Evolutionary conservation across 2,888 invertebrate genomes (phyloP).

Genomic region (Drosophila buzzatii): DNA sequence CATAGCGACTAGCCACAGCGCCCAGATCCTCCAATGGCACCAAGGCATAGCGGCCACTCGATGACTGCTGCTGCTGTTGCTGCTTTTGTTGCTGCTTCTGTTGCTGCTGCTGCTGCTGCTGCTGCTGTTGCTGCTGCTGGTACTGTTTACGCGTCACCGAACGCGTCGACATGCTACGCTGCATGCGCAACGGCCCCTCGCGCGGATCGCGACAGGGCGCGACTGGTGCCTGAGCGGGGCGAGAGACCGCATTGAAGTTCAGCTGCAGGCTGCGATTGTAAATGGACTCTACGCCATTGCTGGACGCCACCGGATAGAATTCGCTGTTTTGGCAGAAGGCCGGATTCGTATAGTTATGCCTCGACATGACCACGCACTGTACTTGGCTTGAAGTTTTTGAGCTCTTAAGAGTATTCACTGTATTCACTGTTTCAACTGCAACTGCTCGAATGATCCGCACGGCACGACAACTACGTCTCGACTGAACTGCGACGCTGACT

Average conservation of each 20-base stretch:
- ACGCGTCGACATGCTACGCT: slow-evolving; percentile 85
- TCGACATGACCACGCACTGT: slow-evolving; percentile 81
- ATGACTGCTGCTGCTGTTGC: slow-evolving; percentile 46
- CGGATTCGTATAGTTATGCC: slow-evolving; percentile 90
- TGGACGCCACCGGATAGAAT: slow-evolving; percentile 85
- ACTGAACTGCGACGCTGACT: slow-evolving; percentile 63
- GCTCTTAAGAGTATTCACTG: slow-evolving; percentile 19
- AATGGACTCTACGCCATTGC: slow-evolving; percentile 70
- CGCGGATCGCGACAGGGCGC: slow-evolving; percentile 68
- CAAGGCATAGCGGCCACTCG: slow-evolving; percentile 85
- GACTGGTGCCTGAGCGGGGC: slow-evolving; percentile 23
- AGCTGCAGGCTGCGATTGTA: slow-evolving; percentile 83
- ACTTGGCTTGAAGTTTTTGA: slow-evolving; percentile 14
- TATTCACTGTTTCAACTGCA: slow-evolving; percentile 8
- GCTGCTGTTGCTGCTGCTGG: slow-evolving; percentile 56
- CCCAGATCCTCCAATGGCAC: slow-evolving; percentile 86
- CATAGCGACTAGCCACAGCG: slow-evolving; percentile 80
- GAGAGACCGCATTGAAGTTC: slow-evolving; percentile 68
- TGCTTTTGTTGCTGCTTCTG: slow-evolving; percentile 44
- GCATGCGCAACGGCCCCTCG: slow-evolving; percentile 84
- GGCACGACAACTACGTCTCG: slow-evolving; percentile 61
- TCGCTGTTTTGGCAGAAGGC: slow-evolving; percentile 93
- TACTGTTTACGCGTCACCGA: slow-evolving; percentile 80
- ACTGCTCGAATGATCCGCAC: slow-evolving; percentile 46
- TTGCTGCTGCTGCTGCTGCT: slow-evolving; percentile 40